Evolutionary conservation across 2,888 invertebrate species (phyloP), one percentile per base, ranked within the genome.

Genomic region (Nymphalis polychloros): DNA sequence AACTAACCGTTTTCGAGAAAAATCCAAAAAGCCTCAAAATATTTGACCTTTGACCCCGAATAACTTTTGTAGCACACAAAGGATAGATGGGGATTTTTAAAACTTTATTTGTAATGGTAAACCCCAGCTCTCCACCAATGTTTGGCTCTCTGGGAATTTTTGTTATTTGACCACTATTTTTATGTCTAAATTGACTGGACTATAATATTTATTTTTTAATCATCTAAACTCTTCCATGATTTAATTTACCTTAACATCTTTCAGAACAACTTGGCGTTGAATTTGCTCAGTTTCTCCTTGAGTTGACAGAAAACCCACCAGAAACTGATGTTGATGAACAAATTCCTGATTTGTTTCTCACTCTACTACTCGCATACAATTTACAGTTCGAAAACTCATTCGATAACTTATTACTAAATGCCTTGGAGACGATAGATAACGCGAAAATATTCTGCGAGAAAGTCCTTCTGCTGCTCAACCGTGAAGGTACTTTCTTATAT

Each of bases 401-500:
- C 8, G 96, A 96, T 64, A 97, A 96, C 82, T 91, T 96, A 5
- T 93, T 97, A 16, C 86, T 97, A 19, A 94, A 94, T 74, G 95
- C 96, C 0, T 88, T 97, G 77, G 95, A 95, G 76, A 94, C 94
- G 64, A 87, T 94, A 71, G 93, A 95, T 53, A 94, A 95, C 60
- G 97, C 97, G 0, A 98, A 98, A 88, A 95, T 94, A 0, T 97
- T 98, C 80, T 98, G 98, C 5, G 98, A 98, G 85, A 98, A 98
- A 88, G 94, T 97, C 62, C 92, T 98, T 60, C 89, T 98, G 64
- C 92, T 98, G 63, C 93, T 98, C 13, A 98, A 98, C 85, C 94
- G 98, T 79, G 98, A 98, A 95, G 98, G 97, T 97, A 41, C 41
- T 13, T 4, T 2, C 41, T 4, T 13, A 41, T 4, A 41, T 31